Conservation (phyloP, 2,113 vertebrate genomes). For the Anarrhichthys ocellatus region DNA sequence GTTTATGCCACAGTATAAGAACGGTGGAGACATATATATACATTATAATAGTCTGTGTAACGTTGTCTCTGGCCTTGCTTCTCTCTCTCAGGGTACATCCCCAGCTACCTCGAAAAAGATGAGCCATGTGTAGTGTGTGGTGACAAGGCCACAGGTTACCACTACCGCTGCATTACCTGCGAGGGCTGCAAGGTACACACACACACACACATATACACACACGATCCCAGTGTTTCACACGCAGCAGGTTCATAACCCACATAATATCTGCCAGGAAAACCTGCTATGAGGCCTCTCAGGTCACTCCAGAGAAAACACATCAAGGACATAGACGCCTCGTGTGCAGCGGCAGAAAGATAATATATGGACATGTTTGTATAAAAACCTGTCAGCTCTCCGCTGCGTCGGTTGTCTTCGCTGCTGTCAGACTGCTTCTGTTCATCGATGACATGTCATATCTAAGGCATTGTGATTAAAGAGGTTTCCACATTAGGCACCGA, state of each 20-base stretch:
- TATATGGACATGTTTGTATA: neutral
- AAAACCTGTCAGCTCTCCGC: neutral
- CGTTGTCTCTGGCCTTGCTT: neutral
- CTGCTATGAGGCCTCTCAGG: conserved; percentile 4
- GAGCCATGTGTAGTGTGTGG: conserved; percentile 98
- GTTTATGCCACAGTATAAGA: neutral
- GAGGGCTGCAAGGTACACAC: conserved; percentile 95
- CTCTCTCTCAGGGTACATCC: conserved; percentile 91
- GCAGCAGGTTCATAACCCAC: neutral
- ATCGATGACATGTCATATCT: neutral
- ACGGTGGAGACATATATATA: neutral
- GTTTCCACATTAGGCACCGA: no score
- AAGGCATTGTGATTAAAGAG: neutral
- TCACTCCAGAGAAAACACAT: neutral
- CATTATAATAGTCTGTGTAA: neutral
- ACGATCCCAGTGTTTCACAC: neutral
- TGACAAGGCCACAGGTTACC: conserved; percentile 97
- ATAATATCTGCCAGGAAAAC: neutral
- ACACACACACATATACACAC: conserved; percentile 18
- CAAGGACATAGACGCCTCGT: neutral
- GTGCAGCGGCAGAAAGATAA: neutral
- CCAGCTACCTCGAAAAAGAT: conserved; percentile 99
- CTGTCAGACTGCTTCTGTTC: neutral
- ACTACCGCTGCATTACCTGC: conserved; percentile 99
- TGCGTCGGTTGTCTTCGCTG: conserved; percentile 12